Conservation (phyloP, 2,797 vertebrate species). For the Tadarida brasiliensis region DNA sequence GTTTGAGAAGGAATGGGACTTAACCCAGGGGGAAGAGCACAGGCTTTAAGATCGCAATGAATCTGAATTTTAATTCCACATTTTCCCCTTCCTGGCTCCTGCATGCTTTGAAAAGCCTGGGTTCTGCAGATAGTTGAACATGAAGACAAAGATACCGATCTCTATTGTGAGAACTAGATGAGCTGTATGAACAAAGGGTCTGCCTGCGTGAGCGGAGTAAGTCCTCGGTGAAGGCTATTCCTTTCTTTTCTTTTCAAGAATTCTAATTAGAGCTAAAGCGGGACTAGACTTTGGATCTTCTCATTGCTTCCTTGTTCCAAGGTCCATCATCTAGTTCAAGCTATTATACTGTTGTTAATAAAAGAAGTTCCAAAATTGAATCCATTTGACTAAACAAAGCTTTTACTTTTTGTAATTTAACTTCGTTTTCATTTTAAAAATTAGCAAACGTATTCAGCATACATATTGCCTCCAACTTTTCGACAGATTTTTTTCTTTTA, state of each 20-base stretch:
- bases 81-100: neutral
- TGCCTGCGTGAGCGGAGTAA: neutral
- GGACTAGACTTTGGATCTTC: neutral
- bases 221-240: neutral
- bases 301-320: neutral
- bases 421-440: conserved; percentile 40
- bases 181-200: neutral
- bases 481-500: neutral
- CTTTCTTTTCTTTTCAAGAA: neutral
- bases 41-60: neutral
- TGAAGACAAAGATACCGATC: neutral
- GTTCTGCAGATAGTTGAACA: neutral
- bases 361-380: neutral
- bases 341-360: neutral
- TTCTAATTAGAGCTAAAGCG: neutral
- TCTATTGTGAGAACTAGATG: neutral
- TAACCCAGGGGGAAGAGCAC: neutral
- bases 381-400: neutral
- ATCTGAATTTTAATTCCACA: neutral
- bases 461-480: neutral
- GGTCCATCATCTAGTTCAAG: neutral
- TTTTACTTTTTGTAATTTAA: neutral
- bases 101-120: neutral
- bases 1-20: neutral
- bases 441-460: neutral